Evolutionary conservation across 2,888 invertebrate genomes (phyloP).

Genomic region (Lithosia quadra): DNA sequence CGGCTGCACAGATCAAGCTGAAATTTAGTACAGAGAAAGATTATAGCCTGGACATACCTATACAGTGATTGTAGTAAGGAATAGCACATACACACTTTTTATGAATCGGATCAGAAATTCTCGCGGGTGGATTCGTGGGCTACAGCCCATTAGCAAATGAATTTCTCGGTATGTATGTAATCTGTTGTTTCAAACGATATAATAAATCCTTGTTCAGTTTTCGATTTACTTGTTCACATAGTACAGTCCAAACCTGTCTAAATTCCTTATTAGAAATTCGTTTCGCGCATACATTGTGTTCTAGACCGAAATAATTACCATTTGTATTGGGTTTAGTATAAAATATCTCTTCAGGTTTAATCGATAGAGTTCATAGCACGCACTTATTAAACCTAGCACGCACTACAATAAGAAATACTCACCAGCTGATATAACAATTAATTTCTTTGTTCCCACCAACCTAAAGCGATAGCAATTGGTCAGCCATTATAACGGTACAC

Average conservation of each 20-base stretch:
- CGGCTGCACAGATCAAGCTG: too few species aligned
- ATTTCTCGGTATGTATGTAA: neutral
- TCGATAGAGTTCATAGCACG: constrained; percentile 15
- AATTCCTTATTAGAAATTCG: constrained; percentile 14
- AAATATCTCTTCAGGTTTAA: constrained; percentile 12
- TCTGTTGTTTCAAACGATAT: neutral
- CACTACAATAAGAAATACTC: constrained; percentile 19
- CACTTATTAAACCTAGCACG: constrained; percentile 16
- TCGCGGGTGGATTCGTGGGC: too few species aligned
- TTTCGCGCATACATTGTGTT: constrained; percentile 10
- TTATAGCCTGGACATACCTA: too few species aligned
- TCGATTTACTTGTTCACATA: constrained; percentile 5
- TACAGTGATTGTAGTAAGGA: too few species aligned
- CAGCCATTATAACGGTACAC: constrained; percentile 49
- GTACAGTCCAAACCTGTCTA: constrained; percentile 8
- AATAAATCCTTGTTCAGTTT: neutral
- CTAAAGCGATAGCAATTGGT: constrained; percentile 36
- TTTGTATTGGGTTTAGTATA: constrained; percentile 13
- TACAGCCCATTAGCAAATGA: too few species aligned
- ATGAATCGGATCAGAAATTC: too few species aligned
- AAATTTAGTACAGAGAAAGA: too few species aligned
- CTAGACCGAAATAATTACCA: constrained; percentile 10
- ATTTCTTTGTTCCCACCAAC: constrained; percentile 26
- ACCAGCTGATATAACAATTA: constrained; percentile 24
- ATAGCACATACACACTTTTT: too few species aligned